phyloP scores from a whole-genome alignment of 2,797 vertebrate species.

The Odontamblyopus lacepedii region DNA sequence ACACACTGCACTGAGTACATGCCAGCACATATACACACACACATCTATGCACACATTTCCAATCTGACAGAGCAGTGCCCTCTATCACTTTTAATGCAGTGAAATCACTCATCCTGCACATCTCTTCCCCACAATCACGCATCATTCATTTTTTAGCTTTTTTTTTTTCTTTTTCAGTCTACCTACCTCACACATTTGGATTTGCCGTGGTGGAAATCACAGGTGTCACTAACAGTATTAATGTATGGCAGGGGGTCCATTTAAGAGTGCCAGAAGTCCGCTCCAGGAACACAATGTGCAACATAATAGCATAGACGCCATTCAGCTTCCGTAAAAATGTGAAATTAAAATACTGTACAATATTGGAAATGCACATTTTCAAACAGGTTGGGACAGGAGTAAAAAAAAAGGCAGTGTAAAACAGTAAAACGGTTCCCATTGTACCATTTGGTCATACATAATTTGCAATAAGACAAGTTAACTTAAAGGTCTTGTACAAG shows the following conservation, averaged over 20 bases:
- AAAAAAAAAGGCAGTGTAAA: too few relatives aligned
- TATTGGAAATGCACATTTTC: background rate
- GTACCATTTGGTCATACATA: too few relatives aligned
- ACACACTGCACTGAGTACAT: background rate
- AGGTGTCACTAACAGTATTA: slow-evolving; percentile 47
- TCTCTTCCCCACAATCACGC: slow-evolving; percentile 16
- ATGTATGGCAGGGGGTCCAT: slow-evolving; percentile 30
- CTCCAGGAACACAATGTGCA: slow-evolving; percentile 29
- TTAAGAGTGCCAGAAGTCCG: slow-evolving; percentile 27
- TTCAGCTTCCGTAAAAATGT: background rate
- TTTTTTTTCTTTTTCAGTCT: background rate
- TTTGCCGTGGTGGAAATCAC: slow-evolving; percentile 24
- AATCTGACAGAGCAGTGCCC: slow-evolving; percentile 31
- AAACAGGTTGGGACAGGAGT: too few relatives aligned
- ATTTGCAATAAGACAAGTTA: background rate
- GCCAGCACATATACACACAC: slow-evolving; percentile 7
- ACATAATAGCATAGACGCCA: slow-evolving; percentile 16
- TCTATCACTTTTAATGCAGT: slow-evolving; percentile 55
- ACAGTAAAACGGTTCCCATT: too few relatives aligned
- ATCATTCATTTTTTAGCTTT: slow-evolving; percentile 14
- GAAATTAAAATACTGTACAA: background rate
- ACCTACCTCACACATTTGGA: slow-evolving; percentile 25
- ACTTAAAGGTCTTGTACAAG: too few relatives aligned
- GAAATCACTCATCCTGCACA: slow-evolving; percentile 44
- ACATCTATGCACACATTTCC: slow-evolving; percentile 18